Conservation (phyloP, 2,888 invertebrate genomes). For the Drosophila niveifrons region DNA sequence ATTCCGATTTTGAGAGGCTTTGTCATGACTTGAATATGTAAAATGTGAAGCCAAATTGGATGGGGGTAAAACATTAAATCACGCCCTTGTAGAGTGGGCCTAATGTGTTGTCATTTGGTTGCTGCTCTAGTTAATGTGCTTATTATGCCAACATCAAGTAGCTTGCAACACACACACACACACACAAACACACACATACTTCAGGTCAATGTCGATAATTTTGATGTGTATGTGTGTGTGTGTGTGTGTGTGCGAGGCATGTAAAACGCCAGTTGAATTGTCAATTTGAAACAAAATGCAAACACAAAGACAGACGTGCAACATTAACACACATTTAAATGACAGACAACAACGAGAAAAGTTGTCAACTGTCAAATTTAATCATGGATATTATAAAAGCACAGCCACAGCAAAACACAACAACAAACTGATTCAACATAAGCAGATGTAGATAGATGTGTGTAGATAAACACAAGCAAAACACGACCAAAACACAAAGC, state of each 20-base stretch:
- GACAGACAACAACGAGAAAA: conserved; percentile 67
- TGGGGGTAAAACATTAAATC: conserved; percentile 47
- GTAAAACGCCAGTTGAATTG: conserved; percentile 75
- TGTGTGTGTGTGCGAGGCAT: conserved; percentile 33
- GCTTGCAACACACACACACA: conserved; percentile 37
- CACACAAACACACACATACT: conserved; percentile 13
- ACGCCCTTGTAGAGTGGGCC: conserved; percentile 66
- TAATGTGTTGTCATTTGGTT: conserved; percentile 63
- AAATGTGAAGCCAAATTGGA: conserved; percentile 21
- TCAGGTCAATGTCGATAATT: conserved; percentile 47
- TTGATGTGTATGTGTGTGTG: conserved; percentile 1
- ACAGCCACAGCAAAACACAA: conserved; percentile 24
- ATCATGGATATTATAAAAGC: conserved; percentile 69
- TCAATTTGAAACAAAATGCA: conserved; percentile 66
- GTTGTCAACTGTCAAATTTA: conserved; percentile 79
- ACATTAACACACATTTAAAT: conserved; percentile 45
- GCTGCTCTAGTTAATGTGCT: conserved; percentile 62
- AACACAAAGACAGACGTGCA: conserved; percentile 22
- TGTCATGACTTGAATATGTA: neutral
- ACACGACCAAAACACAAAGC: conserved; percentile 23
- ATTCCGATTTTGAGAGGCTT: neutral
- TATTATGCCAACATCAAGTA: conserved; percentile 57
- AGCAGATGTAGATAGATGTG: conserved; percentile 29
- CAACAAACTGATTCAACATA: conserved; percentile 24
- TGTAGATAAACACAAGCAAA: conserved; percentile 24